Evolutionary conservation across 2,113 vertebrate genomes (phyloP).

Genomic region (Zosterops lateralis): DNA sequence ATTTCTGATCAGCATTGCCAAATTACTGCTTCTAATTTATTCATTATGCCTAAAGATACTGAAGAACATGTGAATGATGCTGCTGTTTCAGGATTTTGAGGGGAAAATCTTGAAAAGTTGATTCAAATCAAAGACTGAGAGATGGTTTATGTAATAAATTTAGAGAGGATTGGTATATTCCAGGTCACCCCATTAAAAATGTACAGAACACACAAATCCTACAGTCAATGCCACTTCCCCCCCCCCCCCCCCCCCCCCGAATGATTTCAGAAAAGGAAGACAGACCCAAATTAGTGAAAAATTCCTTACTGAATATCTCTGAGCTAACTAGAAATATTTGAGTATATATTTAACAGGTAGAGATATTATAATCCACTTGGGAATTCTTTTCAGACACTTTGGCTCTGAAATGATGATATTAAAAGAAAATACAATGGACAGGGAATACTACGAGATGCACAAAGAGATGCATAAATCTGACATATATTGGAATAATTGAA

Average conservation of each 20-base stretch:
- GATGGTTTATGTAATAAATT: background rate
- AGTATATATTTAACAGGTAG: background rate
- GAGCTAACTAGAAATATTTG: background rate
- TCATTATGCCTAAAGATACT: background rate
- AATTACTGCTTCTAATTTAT: background rate
- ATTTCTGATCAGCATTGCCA: background rate
- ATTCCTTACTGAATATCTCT: background rate
- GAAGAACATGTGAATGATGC: background rate
- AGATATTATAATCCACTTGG: background rate
- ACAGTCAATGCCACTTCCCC: background rate
- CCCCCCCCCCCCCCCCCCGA: too few relatives aligned
- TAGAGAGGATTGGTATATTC: background rate
- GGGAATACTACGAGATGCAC: background rate
- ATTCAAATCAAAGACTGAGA: background rate
- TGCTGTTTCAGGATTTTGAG: background rate
- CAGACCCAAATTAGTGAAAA: background rate
- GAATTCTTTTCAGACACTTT: background rate
- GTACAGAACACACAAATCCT: rapidly evolving
- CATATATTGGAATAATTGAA: background rate
- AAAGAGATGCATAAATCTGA: background rate
- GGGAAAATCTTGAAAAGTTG: background rate
- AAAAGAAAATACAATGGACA: background rate
- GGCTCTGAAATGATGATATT: background rate
- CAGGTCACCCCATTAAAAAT: background rate
- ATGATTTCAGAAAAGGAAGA: background rate